Base-by-base conservation (phyloP, 1,140 invertebrate species). In the Eupeodes corollae region DNA sequence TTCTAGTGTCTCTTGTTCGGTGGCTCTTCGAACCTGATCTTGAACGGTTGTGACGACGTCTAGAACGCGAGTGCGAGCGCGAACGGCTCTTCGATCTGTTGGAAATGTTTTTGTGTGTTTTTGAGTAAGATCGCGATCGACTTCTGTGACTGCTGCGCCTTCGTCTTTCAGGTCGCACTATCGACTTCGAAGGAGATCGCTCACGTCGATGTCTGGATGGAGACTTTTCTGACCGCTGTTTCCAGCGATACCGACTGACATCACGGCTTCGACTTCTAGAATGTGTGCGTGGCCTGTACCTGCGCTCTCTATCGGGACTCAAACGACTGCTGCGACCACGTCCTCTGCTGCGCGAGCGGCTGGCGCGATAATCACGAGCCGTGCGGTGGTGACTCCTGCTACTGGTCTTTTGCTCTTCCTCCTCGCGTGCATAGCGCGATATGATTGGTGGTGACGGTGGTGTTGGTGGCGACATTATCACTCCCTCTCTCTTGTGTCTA, bases 261-360 rank as follows among this genome's bases (percentile, higher is more conserved):
- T 43, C 45, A 14, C 42, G 43, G 15, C 14, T 42, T 15, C 43
- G 42, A 19, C 42, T 41, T 26, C 44, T 46, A 32, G 38, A 42
- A 42, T 39, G 39, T n/a, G 37, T 18, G 30, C 46, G 41, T 32
- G 33, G 46, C 15, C 41, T 50, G 16, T 41, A 8, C 16, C 19
- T 18, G n/a, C 11, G n/a, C 6, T 14, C 39, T 12, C 39, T 3
- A 12, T 13, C 33, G 15, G 15, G 46, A 47, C n/a, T 44, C 49
- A 2, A 42, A 47, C 13, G 14, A 34, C 30, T 30, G 8, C 42
- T 18, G n/a, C 50, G 46, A 38, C 42, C 42, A 8, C 14, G 42
- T 13, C 50, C 38, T 19, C 56, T 55, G 8, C 55, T 53, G n/a
- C 11, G n/a, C 6, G 56, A 53, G 15, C 54, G 47, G 14, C 54